Evolutionary conservation across 2,797 vertebrate genomes (phyloP).

Genomic region (Ctenosaura bakeri): DNA sequence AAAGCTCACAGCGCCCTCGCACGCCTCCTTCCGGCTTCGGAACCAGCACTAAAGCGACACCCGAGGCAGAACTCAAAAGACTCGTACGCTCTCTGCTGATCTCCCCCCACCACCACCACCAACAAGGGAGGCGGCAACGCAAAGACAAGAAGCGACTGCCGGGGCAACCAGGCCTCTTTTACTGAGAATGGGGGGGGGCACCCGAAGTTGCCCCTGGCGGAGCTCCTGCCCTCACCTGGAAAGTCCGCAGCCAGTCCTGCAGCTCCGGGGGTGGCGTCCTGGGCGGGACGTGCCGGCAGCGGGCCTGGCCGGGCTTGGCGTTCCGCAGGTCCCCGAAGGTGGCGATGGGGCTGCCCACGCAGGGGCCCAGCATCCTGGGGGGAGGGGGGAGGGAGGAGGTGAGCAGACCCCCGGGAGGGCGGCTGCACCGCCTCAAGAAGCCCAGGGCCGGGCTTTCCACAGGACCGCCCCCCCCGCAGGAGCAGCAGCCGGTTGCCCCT

Average conservation of each 20-base stretch:
- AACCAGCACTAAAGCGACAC: not conserved
- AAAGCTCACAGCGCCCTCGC: not conserved
- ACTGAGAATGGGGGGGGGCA: too few species aligned
- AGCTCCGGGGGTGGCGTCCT: constrained; percentile 62
- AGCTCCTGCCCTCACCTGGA: constrained; percentile 66
- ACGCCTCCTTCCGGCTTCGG: too few species aligned
- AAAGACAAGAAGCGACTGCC: too few species aligned
- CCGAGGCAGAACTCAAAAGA: not conserved
- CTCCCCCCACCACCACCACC: too few species aligned
- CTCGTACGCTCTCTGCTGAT: not conserved
- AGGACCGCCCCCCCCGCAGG: not conserved
- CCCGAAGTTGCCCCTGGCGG: too few species aligned
- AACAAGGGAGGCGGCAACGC: too few species aligned
- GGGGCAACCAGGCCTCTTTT: too few species aligned
- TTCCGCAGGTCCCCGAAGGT: constrained; percentile 78
- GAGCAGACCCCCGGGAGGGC: too few species aligned
- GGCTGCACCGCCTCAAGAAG: too few species aligned
- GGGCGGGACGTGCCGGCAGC: constrained; percentile 62
- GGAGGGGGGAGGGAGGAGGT: accelerated
- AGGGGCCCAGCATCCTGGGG: constrained; percentile 66
- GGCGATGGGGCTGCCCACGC: constrained; percentile 69
- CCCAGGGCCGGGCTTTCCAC: not conserved
- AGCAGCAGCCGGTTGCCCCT: not conserved
- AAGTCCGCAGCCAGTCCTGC: constrained; percentile 78
- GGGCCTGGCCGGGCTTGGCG: constrained; percentile 48